phyloP scores from a whole-genome alignment of 2,888 invertebrate genomes.

The Chrysolina haemoptera region DNA sequence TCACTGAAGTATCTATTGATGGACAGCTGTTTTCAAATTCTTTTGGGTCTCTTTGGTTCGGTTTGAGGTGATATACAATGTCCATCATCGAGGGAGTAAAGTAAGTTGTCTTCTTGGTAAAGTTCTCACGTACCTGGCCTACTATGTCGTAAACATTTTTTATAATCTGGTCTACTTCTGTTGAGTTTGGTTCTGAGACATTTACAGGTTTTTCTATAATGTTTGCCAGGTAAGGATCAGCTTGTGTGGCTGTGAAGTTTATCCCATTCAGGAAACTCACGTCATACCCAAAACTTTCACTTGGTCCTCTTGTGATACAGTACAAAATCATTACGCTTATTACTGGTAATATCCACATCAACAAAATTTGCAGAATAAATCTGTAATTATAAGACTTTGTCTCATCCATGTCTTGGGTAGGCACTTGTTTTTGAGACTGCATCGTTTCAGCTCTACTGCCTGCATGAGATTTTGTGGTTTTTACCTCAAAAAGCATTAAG shows the following conservation, averaged over 20 bases:
- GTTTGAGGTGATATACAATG: constrained; percentile 52
- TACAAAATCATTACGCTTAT: constrained; percentile 54
- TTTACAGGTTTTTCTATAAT: constrained; percentile 59
- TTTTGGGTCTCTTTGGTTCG: constrained; percentile 44
- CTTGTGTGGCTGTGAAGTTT: constrained; percentile 45
- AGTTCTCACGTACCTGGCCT: constrained; percentile 46
- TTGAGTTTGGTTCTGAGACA: constrained; percentile 48
- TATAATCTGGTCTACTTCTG: constrained; percentile 60
- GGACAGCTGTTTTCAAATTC: constrained; percentile 42
- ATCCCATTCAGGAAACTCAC: constrained; percentile 37
- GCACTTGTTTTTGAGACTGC: constrained; percentile 15
- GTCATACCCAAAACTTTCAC: constrained; percentile 26
- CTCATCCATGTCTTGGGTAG: neutral
- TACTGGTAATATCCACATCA: constrained; percentile 56
- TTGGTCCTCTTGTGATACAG: constrained; percentile 46
- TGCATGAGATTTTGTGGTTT: constrained; percentile 34
- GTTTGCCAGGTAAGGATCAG: constrained; percentile 51
- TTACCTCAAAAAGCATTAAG: constrained; percentile 51
- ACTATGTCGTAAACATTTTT: constrained; percentile 63
- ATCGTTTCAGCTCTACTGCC: constrained; percentile 15
- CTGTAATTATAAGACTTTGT: constrained; percentile 33
- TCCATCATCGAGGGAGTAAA: constrained; percentile 50
- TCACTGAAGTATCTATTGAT: constrained; percentile 50
- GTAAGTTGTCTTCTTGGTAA: constrained; percentile 37
- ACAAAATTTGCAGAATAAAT: constrained; percentile 42